phyloP scores from a whole-genome alignment of 2,797 vertebrate species.

The Channallabes apus region DNA sequence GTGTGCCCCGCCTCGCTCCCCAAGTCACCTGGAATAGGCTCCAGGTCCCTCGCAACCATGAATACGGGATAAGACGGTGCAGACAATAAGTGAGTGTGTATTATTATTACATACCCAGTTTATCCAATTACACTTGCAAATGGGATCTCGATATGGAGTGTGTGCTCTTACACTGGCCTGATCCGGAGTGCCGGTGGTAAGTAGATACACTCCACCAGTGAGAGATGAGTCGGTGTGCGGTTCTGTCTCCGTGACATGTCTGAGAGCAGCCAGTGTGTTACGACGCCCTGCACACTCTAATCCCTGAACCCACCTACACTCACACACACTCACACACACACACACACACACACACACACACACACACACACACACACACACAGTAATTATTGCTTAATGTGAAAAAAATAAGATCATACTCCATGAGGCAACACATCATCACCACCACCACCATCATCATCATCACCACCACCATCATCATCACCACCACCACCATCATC shows the following conservation, averaged over 20 bases:
- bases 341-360: too few species aligned
- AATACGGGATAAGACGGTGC: too few species aligned
- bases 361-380: conserved; percentile 27
- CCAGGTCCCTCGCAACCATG: too few species aligned
- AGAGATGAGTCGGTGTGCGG: conserved; percentile 64
- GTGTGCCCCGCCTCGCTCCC: too few species aligned
- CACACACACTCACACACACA: too few species aligned
- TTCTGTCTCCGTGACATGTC: conserved; percentile 71
- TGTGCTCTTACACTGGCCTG: conserved; percentile 71
- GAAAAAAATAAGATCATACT: neutral
- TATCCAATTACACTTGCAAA: neutral
- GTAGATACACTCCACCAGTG: conserved; percentile 77
- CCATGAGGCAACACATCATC: neutral
- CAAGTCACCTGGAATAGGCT: too few species aligned
- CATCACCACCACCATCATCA: too few species aligned
- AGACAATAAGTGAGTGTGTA: too few species aligned
- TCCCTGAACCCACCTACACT: conserved; percentile 77
- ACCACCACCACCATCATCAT: too few species aligned
- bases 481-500: too few species aligned
- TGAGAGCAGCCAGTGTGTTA: conserved; percentile 73
- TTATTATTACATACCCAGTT: neutral
- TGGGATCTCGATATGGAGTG: neutral
- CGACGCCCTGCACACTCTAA: conserved; percentile 72
- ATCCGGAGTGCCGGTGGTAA: conserved; percentile 80
- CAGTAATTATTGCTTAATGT: neutral